phyloP scores from a whole-genome alignment of 2,888 invertebrate species.

The Entomobrya multifasciata region DNA sequence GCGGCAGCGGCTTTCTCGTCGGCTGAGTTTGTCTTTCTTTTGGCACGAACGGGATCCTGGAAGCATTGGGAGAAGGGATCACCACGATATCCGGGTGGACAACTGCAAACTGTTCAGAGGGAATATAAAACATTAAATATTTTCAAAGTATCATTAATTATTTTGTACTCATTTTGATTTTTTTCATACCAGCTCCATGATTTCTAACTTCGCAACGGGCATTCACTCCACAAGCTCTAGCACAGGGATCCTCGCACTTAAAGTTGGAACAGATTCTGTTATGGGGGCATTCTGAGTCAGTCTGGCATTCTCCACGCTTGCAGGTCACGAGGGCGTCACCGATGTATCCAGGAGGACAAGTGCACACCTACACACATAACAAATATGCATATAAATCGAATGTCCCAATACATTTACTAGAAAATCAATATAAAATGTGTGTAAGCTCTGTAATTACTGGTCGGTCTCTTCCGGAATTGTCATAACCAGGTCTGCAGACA shows the following conservation, averaged over 20 bases:
- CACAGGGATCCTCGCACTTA: constrained; percentile 82
- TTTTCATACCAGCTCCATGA: constrained; percentile 79
- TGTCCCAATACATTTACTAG: no score
- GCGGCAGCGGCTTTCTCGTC: constrained; percentile 40
- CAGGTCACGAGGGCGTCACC: constrained; percentile 89
- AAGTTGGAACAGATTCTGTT: constrained; percentile 90
- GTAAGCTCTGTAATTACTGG: constrained; percentile 17
- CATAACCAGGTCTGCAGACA: constrained; percentile 91
- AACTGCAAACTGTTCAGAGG: constrained; percentile 71
- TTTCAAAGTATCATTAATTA: neutral
- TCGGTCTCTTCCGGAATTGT: constrained; percentile 89
- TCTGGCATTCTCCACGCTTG: constrained; percentile 89
- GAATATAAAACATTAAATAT: constrained; percentile 51
- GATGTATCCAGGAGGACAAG: constrained; percentile 74
- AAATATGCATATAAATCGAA: no score
- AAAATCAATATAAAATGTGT: no score
- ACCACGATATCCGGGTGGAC: constrained; percentile 77
- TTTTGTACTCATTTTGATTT: no score
- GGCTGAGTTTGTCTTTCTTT: constrained; percentile 71
- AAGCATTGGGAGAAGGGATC: constrained; percentile 79
- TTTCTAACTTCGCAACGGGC: constrained; percentile 82
- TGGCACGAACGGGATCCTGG: constrained; percentile 77
- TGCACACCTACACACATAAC: constrained; percentile 51
- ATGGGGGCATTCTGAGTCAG: constrained; percentile 89
- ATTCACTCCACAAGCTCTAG: constrained; percentile 86